Evolutionary conservation across 2,888 invertebrate genomes (phyloP).

Genomic region (Allacma fusca): DNA sequence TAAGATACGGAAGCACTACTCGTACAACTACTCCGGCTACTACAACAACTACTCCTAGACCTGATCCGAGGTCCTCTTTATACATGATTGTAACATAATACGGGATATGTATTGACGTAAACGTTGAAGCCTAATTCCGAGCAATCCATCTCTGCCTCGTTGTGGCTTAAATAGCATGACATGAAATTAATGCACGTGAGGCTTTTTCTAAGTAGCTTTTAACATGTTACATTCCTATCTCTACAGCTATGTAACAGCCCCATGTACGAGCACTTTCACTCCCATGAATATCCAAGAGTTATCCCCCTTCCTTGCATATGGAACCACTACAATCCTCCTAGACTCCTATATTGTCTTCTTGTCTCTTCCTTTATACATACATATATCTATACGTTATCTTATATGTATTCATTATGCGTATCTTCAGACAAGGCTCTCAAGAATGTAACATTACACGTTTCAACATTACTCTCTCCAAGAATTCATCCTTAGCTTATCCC

Average conservation of each 20-base stretch:
- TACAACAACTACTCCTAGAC: too few relatives aligned
- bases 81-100: background rate
- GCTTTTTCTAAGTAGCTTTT: slow-evolving; percentile 33
- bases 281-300: too few relatives aligned
- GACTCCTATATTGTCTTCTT: background rate
- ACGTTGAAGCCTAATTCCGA: slow-evolving; percentile 29
- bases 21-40: too few relatives aligned
- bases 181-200: slow-evolving; percentile 41
- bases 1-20: background rate
- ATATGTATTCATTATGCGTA: too few relatives aligned
- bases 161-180: slow-evolving; percentile 39
- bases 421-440: too few relatives aligned
- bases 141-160: slow-evolving; percentile 40
- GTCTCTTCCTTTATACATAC: background rate
- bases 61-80: too few relatives aligned
- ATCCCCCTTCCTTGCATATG: too few relatives aligned
- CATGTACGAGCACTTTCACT: too few relatives aligned
- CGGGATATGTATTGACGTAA: slow-evolving; percentile 5
- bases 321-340: background rate
- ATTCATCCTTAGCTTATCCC: background rate
- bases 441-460: too few relatives aligned
- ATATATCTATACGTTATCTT: too few relatives aligned
- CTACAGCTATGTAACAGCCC: background rate
- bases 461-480: too few relatives aligned
- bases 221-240: background rate